A percentile compares a stretch with the other conserved stretches of the same genome.
phyloP scores from a whole-genome alignment of 37 sponge, comb jelly and placozoan genomes.

The Beroe ovata region DNA sequence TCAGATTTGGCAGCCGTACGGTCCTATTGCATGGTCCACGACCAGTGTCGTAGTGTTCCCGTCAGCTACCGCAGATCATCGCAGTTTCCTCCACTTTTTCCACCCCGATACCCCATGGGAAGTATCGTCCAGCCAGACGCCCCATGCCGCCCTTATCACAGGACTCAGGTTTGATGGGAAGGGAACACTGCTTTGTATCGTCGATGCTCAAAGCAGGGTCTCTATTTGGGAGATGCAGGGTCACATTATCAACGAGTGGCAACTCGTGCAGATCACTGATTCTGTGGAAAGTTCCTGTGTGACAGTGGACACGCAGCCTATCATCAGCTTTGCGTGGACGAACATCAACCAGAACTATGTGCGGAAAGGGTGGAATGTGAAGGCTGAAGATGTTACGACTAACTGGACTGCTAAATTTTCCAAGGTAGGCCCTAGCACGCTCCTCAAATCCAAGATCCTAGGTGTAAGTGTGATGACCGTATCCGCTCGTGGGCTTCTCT shows the following conservation, averaged over 20 bases:
- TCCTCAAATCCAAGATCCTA: slow-evolving; percentile 47
- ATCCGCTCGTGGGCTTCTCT: slow-evolving; percentile 38
- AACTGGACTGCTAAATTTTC: slow-evolving; percentile 39
- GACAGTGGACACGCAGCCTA: slow-evolving; percentile 35
- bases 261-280: slow-evolving; percentile 24
- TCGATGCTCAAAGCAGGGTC: not conserved
- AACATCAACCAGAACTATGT: slow-evolving; percentile 32
- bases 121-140: not conserved
- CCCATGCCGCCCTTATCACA: not conserved
- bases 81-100: slow-evolving; percentile 38
- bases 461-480: slow-evolving; percentile 29
- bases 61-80: not conserved
- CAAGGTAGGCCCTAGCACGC: not conserved
- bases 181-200: slow-evolving; percentile 9
- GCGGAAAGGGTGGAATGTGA: slow-evolving; percentile 19
- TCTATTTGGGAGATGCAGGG: slow-evolving; percentile 56
- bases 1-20: slow-evolving; percentile 20
- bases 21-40: slow-evolving; percentile 55
- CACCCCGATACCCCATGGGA: slow-evolving; percentile 61
- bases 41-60: slow-evolving; percentile 30
- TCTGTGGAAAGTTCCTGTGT: not conserved
- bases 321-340: slow-evolving; percentile 32
- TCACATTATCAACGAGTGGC: slow-evolving; percentile 48
- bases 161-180: slow-evolving; percentile 60
- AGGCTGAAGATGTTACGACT: slow-evolving; percentile 21